Base-by-base conservation (phyloP, 2,888 invertebrate species). In the Andrena dorsata region DNA sequence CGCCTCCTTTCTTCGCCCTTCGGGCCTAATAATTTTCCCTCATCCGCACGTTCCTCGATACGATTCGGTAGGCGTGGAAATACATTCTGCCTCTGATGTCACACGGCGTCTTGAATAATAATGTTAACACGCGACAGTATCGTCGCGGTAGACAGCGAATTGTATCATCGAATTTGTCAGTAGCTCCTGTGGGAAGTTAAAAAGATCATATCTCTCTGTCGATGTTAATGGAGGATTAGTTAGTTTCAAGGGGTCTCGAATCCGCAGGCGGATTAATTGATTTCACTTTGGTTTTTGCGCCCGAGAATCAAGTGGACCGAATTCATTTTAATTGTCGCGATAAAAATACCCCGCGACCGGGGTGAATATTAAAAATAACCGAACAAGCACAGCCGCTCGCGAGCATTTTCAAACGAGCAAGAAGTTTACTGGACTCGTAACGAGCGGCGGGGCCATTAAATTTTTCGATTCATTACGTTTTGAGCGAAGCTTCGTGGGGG, bases 91-190 rank as follows among this genome's bases (percentile, higher is more conserved):
- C 80, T 83, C 88, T 89, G 90, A 91, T 91, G 87, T 85, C 88
- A 89, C 86, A 84, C 86, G 88, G 83, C 75, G 88, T 79, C 79
- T 86, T 90, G 91, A 91, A 91, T 91, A 91, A 90, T 90, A 91
- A 91, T 90, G 88, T 86, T 91, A 84, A 84, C 72, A 71, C 71
- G 65, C 51, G 41, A 64, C 76, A 60, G 65, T 61, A 49, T 65
- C 66, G 26, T 51, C 26, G 23, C 56, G 4, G 56, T 8, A 26
- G 13, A 26, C 8, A 4, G 56, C 23, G 8, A 10, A 56, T 1
- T 16, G 8, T 53, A 7, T 23, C 53, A 7, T 53, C 53, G 53
- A 53, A 26, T 10, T 26, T 23, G 26, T 4, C 41, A 16, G 41
- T 13, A 5, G 4, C 16, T 16, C 41, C 41, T 16, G 13, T 1